A percentile compares a stretch with the other conserved stretches of the same genome.
These are phyloP conservation scores for Eupithecia abbreviata DNA, from an alignment of 2,888 invertebrate species.

Conservation along the genomic window DNA sequence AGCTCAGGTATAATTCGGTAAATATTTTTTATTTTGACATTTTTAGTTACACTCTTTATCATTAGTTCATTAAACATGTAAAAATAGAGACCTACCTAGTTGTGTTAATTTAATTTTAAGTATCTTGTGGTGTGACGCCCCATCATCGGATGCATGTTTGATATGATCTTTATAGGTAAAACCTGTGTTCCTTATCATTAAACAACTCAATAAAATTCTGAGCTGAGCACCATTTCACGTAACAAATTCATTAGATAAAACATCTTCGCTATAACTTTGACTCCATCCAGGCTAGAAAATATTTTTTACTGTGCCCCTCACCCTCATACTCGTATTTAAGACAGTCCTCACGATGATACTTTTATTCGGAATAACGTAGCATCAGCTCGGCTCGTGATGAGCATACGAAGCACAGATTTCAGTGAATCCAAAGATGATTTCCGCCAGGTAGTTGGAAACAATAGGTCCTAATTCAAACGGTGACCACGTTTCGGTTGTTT, in stretches of 20 bases:
- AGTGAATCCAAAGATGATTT: conserved; percentile 30
- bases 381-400: conserved; percentile 10
- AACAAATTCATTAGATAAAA: background rate
- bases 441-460: conserved; percentile 40
- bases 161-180: background rate
- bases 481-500: conserved; percentile 56
- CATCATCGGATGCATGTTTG: background rate
- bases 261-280: background rate
- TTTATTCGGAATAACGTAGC: conserved; percentile 1
- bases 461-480: conserved; percentile 47
- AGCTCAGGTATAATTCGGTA: too few species aligned
- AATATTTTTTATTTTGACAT: too few species aligned
- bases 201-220: background rate
- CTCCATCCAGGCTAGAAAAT: background rate
- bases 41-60: background rate
- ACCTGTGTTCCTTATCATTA: background rate
- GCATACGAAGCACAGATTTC: conserved; percentile 22
- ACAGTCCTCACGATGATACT: background rate
- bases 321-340: background rate
- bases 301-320: background rate
- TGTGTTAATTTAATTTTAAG: background rate
- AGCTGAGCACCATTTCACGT: background rate
- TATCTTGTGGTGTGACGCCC: background rate
- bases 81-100: background rate
- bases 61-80: background rate